Conservation (phyloP, 2,113 vertebrate genomes). For the Alexandromys fortis region DNA sequence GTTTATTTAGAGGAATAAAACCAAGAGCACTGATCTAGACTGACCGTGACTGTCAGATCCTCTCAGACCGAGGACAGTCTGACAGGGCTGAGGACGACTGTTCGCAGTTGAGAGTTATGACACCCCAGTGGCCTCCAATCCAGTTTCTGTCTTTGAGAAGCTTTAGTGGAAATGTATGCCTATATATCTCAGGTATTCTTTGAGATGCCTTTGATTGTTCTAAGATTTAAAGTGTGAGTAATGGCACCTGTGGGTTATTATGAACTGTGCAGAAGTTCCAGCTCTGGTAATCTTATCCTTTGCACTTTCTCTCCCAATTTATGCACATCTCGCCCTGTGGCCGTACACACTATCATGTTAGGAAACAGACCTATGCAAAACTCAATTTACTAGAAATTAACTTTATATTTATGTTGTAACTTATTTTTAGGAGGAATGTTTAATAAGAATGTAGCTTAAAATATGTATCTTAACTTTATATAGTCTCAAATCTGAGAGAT, state of each 20-base stretch:
- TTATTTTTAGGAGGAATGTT: slow-evolving; percentile 34
- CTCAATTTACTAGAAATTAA: neutral
- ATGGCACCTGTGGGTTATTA: neutral
- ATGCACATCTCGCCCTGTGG: accelerated
- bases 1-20: neutral
- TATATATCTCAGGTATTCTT: neutral
- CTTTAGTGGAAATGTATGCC: neutral
- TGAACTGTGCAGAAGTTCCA: neutral
- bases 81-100: neutral
- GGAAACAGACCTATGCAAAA: neutral
- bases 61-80: neutral
- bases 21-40: neutral
- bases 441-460: neutral
- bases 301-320: neutral
- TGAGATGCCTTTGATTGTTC: neutral
- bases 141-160: neutral
- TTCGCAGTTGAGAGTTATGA: neutral
- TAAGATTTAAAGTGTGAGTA: neutral
- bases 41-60: neutral
- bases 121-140: neutral
- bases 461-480: slow-evolving; percentile 1
- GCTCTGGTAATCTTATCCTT: neutral
- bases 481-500: slow-evolving; percentile 68
- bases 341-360: accelerated
- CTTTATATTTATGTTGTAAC: neutral